Base-by-base conservation (phyloP, 2,888 invertebrate genomes). In the Hololepta plana region DNA sequence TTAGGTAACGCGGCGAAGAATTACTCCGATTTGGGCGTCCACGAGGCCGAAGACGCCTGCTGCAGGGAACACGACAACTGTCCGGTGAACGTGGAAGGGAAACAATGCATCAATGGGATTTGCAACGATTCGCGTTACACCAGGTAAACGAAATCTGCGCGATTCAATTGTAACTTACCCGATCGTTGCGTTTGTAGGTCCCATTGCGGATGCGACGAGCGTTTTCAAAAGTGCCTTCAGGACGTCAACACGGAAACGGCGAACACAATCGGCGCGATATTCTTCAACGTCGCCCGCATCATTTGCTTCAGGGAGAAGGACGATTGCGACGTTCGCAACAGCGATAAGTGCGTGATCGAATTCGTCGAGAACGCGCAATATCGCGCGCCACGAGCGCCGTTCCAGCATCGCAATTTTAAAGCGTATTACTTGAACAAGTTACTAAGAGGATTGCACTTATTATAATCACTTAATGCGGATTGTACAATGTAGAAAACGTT, bases 41-140 rank as follows among this genome's bases (percentile, higher is more conserved):
- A 72, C 39, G 38, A 47, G 0, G 62, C 64, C 26, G 72, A 76
- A 40, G 80, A 80, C 45, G 57, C 58, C 12, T 80, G 79, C 40
- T 80, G 79, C 40, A 57, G 76, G 12, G 72, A 72, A 31, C 77
- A 79, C 47, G 77, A 79, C 44, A 61, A 67, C 38, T 79, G 79
- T 36, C 67, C 71, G 1, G 56, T 62, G 36, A 61, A 62, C 3
- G 55, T 79, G 19, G 47, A 51, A 15, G 60, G 65, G 3, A 66
- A 69, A 10, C 60, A 68, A 36, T 70, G 69, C 35, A 59, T 62
- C 24, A 62, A 67, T 31, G 66, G 71, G 1, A 57, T 75, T 14
- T 76, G 74, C 48, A 80, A 80, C 46, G 59, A 59, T 14, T 68
- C 72, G 3, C 64, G 66, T 2, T 71, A 68, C 44, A 74, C 73